Percentiles rank a stretch among this genome's conserved stretches.
phyloP scores from a whole-genome alignment of 2,113 vertebrate genomes.

The Proterorhinus semilunaris region DNA sequence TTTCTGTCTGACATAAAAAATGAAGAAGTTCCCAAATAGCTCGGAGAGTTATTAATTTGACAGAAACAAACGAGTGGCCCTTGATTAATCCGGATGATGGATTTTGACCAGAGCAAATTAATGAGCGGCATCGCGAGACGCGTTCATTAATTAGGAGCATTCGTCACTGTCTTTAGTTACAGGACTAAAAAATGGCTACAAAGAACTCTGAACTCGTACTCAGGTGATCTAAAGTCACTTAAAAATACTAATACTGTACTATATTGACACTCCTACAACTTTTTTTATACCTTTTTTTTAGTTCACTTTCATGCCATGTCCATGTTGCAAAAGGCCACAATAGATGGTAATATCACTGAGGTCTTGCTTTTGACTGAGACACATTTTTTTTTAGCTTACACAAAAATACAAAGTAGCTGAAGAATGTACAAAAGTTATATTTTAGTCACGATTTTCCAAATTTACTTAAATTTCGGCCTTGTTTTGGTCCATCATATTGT shows the following conservation, averaged over 20 bases:
- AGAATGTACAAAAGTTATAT: too few species aligned
- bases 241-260: background rate
- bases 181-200: background rate
- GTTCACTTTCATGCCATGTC: too few species aligned
- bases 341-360: too few species aligned
- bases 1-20: conserved; percentile 43
- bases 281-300: too few species aligned
- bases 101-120: conserved; percentile 44
- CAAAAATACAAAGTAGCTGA: too few species aligned
- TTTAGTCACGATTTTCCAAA: too few species aligned
- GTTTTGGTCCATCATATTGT: too few species aligned
- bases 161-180: conserved; percentile 8
- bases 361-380: too few species aligned
- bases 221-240: background rate
- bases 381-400: too few species aligned
- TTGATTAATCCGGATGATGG: conserved; percentile 31
- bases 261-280: too few species aligned
- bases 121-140: conserved; percentile 17
- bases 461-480: too few species aligned
- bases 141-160: conserved; percentile 17
- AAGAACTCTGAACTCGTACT: background rate
- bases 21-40: conserved; percentile 17
- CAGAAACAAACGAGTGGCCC: conserved; percentile 10
- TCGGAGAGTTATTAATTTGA: conserved; percentile 29
- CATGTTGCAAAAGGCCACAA: too few species aligned